phyloP scores from a whole-genome alignment of 2,888 invertebrate species.

The Lepetodrilus schrolli region DNA sequence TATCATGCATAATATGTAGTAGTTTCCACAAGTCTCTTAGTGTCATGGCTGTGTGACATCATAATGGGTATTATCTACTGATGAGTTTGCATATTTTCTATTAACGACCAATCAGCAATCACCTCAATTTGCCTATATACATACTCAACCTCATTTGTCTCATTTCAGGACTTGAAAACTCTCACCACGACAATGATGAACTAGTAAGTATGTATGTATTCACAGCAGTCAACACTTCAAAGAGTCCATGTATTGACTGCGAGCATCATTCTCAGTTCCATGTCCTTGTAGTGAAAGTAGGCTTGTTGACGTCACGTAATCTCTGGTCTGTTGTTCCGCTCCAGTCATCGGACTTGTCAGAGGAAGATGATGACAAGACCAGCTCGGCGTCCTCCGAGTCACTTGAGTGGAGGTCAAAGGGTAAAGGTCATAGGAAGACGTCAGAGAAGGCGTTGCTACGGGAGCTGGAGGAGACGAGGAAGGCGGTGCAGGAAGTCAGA shows the following conservation, averaged over 20 bases:
- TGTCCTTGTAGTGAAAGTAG: too few relatives aligned
- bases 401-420: slow-evolving; percentile 6
- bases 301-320: too few relatives aligned
- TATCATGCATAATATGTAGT: too few relatives aligned
- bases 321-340: not conserved
- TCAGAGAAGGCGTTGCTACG: slow-evolving; percentile 36
- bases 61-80: too few relatives aligned
- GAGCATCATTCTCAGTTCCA: not conserved
- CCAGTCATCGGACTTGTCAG: slow-evolving; percentile 29
- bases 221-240: too few relatives aligned
- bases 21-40: too few relatives aligned
- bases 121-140: not conserved
- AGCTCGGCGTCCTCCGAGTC: slow-evolving; percentile 32
- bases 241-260: not conserved
- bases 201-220: not conserved
- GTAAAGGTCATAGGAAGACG: slow-evolving; percentile 22
- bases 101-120: not conserved
- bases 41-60: too few relatives aligned
- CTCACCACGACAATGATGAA: not conserved
- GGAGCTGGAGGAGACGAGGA: slow-evolving; percentile 61
- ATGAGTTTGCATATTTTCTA: too few relatives aligned
- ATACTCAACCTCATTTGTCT: not conserved
- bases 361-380: slow-evolving; percentile 35
- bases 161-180: not conserved
- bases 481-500: slow-evolving; percentile 59